Conservation (phyloP, 2,113 vertebrate species). For the Phalacrocorax brasilianus region DNA sequence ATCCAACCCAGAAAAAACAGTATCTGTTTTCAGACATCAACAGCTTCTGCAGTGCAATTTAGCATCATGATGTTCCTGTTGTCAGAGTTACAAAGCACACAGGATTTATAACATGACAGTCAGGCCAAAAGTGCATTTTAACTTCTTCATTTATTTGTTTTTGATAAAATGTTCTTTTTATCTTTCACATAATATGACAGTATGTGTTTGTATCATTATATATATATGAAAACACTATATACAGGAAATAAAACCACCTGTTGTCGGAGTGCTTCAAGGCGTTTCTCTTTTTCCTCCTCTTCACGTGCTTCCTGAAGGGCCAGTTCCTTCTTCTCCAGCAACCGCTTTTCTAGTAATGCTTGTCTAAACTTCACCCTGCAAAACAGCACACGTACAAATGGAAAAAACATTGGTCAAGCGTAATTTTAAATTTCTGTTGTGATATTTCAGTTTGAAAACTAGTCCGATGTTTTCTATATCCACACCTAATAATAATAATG, state of each 20-base stretch:
- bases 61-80: not conserved
- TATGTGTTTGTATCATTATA: too few relatives aligned
- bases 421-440: rapidly evolving
- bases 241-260: constrained; percentile 75
- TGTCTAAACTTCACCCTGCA: constrained; percentile 83
- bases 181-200: rapidly evolving
- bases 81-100: not conserved
- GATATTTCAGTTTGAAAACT: not conserved
- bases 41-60: not conserved
- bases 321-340: constrained; percentile 69
- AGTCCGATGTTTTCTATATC: rapidly evolving
- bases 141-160: not conserved
- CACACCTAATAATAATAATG: not conserved
- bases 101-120: not conserved
- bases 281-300: constrained; percentile 68
- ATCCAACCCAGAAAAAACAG: not conserved
- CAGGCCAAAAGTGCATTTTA: not conserved
- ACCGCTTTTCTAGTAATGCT: constrained; percentile 65
- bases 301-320: constrained; percentile 69
- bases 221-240: not conserved
- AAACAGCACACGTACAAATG: not conserved
- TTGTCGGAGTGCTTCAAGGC: constrained; percentile 80
- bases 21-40: not conserved
- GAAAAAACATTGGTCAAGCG: not conserved
- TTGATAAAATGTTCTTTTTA: not conserved